Evolutionary conservation across 2,113 vertebrate genomes (phyloP).

Genomic region (Ovis canadensis): DNA sequence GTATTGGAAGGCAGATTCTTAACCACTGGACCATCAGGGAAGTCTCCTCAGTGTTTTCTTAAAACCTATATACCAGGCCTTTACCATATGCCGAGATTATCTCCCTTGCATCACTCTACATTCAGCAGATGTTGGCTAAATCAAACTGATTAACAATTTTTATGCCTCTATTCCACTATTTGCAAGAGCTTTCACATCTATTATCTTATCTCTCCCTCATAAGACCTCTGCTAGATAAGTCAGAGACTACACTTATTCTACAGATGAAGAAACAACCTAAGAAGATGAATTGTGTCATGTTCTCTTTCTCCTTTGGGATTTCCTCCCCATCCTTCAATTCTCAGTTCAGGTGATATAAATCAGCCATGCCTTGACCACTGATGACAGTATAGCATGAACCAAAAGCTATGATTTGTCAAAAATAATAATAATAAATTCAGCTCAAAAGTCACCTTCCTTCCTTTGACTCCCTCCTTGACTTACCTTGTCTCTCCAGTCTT

Average conservation of each 20-base stretch:
- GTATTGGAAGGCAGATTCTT: background rate
- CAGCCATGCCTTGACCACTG: background rate
- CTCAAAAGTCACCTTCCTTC: background rate
- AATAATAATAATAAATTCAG: background rate
- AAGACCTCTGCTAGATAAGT: background rate
- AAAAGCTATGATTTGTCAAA: background rate
- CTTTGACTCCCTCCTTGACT: background rate
- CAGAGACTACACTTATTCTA: background rate
- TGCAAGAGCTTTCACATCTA: background rate
- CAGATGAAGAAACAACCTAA: background rate
- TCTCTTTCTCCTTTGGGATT: background rate
- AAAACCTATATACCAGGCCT: background rate
- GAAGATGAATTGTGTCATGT: background rate
- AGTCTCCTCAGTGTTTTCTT: background rate
- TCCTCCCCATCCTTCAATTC: background rate
- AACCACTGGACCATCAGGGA: background rate
- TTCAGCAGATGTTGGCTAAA: slow-evolving; percentile 1
- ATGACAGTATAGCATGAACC: background rate
- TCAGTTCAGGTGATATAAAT: background rate
- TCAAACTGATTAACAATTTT: background rate
- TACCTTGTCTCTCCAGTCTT: background rate
- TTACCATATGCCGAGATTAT: background rate
- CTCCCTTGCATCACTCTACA: background rate
- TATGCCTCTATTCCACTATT: background rate
- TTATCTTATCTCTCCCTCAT: background rate